Conservation (phyloP, 2,888 invertebrate genomes). For the Tribolium freemani region DNA sequence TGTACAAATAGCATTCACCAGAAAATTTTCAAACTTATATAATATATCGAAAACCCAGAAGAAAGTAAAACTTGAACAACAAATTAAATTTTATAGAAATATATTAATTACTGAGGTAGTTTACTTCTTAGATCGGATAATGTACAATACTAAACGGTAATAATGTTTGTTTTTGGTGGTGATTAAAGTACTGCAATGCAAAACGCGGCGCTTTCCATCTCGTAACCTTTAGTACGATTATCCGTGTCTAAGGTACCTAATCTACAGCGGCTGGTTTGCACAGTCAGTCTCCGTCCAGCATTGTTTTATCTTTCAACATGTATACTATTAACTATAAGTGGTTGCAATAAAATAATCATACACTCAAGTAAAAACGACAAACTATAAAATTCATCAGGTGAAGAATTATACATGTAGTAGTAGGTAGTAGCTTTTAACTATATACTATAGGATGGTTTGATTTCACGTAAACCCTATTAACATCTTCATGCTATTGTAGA, state of each 20-base stretch:
- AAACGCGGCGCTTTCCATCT: slow-evolving; percentile 14
- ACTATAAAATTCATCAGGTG: slow-evolving; percentile 56
- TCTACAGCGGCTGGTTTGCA: slow-evolving; percentile 69
- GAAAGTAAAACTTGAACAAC: slow-evolving; percentile 67
- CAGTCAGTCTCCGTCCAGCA: slow-evolving; percentile 69
- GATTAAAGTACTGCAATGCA: slow-evolving; percentile 31
- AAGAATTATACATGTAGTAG: slow-evolving; percentile 45
- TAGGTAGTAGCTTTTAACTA: slow-evolving; percentile 36
- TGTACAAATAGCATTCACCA: slow-evolving; percentile 68
- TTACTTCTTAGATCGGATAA: slow-evolving; percentile 68
- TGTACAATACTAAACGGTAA: slow-evolving; percentile 56
- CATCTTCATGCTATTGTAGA: slow-evolving; percentile 55
- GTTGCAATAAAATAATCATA: slow-evolving; percentile 59
- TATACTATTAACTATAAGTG: slow-evolving; percentile 42
- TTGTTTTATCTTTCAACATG: slow-evolving; percentile 60
- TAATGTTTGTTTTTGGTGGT: neutral
- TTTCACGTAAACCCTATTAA: slow-evolving; percentile 60
- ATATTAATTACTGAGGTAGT: slow-evolving; percentile 70
- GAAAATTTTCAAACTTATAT: slow-evolving; percentile 62
- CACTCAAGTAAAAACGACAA: slow-evolving; percentile 55
- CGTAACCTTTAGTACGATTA: slow-evolving; percentile 53
- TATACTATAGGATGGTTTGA: slow-evolving; percentile 58
- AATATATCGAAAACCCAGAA: slow-evolving; percentile 54
- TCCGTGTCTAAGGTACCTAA: slow-evolving; percentile 68
- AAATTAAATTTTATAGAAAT: slow-evolving; percentile 67